These are phyloP conservation scores for Acrocephalus arundinaceus DNA, from an alignment of 2,113 vertebrate genomes.

Conservation along the genomic window DNA sequence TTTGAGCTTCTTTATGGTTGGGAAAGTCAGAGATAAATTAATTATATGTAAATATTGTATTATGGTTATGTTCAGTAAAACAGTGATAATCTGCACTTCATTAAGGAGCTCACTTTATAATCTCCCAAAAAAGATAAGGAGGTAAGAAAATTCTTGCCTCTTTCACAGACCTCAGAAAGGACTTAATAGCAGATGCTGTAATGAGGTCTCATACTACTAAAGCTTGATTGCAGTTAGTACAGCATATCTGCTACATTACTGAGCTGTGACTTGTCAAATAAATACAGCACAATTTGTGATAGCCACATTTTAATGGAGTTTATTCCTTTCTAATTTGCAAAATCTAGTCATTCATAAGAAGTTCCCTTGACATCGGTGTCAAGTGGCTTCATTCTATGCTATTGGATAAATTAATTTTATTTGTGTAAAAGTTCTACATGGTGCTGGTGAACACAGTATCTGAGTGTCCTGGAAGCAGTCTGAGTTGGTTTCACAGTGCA, in stretches of 20 bases:
- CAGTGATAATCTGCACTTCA: neutral
- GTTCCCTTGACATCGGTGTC: neutral
- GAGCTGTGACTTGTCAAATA: neutral
- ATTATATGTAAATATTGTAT: neutral
- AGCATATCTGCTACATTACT: slow-evolving; percentile 1
- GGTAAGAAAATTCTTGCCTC: neutral
- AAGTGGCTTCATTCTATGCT: neutral
- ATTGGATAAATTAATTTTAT: neutral
- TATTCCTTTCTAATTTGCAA: slow-evolving; percentile 12
- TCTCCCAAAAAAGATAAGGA: neutral
- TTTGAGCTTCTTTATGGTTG: neutral
- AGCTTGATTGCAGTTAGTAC: neutral
- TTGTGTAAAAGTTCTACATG: neutral
- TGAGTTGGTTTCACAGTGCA: neutral
- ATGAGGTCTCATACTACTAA: neutral
- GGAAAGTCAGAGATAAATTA: neutral
- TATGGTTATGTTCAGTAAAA: neutral
- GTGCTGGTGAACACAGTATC: neutral
- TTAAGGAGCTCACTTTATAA: neutral
- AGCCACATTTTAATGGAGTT: neutral
- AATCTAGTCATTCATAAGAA: neutral
- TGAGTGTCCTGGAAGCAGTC: neutral
- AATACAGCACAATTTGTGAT: neutral
- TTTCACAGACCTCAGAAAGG: neutral
- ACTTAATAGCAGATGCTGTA: neutral